A percentile compares a stretch with the other conserved stretches of the same genome.
Evolutionary conservation across 2,888 invertebrate species (phyloP).

Genomic region (Dasysyrphus albostriatus): DNA sequence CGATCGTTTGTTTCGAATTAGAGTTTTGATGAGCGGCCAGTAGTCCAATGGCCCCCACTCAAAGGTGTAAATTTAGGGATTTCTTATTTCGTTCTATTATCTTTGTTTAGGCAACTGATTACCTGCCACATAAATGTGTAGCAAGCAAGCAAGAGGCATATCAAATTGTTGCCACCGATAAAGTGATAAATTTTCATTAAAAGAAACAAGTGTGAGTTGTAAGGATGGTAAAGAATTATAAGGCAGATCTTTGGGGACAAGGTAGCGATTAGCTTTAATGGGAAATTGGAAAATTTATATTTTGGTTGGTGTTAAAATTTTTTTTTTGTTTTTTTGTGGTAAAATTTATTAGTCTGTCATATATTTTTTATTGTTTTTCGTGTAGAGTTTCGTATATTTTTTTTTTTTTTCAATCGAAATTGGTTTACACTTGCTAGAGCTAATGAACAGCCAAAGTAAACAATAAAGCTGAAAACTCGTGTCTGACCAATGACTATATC

Average conservation of each 20-base stretch:
- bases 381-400: not conserved
- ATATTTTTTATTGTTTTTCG: not conserved
- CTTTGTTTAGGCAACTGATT: slow-evolving; percentile 19
- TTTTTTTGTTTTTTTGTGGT: not conserved
- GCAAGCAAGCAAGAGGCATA: not conserved
- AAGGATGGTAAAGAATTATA: slow-evolving; percentile 8
- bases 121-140: not conserved
- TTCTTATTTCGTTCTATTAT: slow-evolving; percentile 23
- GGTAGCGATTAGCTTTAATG: slow-evolving; percentile 45
- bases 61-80: slow-evolving; percentile 63
- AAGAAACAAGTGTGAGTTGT: slow-evolving; percentile 30
- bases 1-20: slow-evolving; percentile 46
- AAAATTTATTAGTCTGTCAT: slow-evolving; percentile 13
- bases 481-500: not conserved
- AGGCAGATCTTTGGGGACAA: slow-evolving; percentile 37
- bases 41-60: slow-evolving; percentile 32
- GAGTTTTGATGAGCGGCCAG: slow-evolving; percentile 53
- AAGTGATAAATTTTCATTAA: slow-evolving; percentile 73
- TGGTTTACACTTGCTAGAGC: slow-evolving; percentile 17
- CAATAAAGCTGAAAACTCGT: slow-evolving; percentile 10
- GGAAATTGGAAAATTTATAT: slow-evolving; percentile 20
- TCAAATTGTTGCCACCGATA: slow-evolving; percentile 53
- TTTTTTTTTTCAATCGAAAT: slow-evolving; percentile 2
- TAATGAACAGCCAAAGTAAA: slow-evolving; percentile 20
- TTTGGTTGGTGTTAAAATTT: slow-evolving; percentile 17